Evolutionary conservation across 2,113 vertebrate genomes (phyloP).

Genomic region (Nettapus auritus): DNA sequence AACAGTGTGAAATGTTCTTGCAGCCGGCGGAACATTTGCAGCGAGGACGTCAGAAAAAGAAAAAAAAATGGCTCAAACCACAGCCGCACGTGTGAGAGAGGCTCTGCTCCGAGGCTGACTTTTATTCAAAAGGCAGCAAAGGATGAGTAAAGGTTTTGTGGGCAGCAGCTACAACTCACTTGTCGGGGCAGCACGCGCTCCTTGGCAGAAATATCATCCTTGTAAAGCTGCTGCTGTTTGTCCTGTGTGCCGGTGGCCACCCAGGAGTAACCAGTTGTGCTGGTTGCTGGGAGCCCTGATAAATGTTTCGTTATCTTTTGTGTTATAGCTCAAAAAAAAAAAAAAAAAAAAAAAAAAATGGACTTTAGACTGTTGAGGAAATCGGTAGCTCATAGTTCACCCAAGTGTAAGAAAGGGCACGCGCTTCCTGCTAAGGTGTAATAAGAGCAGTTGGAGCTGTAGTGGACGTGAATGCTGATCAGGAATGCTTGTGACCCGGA

Average conservation of each 20-base stretch:
- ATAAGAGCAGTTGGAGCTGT: not conserved
- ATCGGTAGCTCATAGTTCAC: not conserved
- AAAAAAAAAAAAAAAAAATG: not conserved
- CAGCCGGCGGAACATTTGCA: not conserved
- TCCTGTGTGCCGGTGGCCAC: not conserved
- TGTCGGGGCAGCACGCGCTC: accelerated
- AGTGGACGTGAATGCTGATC: accelerated
- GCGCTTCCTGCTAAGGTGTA: not conserved
- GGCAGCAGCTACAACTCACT: not conserved
- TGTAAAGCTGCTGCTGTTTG: not conserved
- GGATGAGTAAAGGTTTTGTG: conserved; percentile 52
- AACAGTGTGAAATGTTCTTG: accelerated
- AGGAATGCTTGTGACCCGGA: not conserved
- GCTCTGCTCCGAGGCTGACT: not conserved
- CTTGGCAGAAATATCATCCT: not conserved
- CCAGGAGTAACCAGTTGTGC: not conserved
- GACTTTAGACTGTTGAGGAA: not conserved
- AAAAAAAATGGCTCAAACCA: not conserved
- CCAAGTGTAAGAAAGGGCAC: not conserved
- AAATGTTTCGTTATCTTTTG: not conserved
- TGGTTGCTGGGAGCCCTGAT: accelerated
- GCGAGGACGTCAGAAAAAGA: not conserved
- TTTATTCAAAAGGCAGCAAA: conserved; percentile 26
- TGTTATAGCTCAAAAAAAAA: not conserved
- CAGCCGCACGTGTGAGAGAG: not conserved